phyloP scores from a whole-genome alignment of 2,888 invertebrate genomes.

The Tryphoninae sp. region DNA sequence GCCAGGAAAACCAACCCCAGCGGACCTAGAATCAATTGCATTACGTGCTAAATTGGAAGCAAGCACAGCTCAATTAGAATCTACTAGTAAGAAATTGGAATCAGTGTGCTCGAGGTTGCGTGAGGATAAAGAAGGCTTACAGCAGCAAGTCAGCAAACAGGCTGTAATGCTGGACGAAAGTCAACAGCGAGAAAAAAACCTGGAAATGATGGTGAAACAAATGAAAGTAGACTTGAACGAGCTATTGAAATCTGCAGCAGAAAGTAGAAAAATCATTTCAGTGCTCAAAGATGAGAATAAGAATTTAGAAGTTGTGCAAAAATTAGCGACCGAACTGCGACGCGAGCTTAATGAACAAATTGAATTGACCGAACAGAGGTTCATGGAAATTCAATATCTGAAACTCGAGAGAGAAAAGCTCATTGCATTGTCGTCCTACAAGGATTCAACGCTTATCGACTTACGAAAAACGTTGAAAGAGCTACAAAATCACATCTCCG shows the following conservation, averaged over 20 bases:
- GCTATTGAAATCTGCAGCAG: constrained; percentile 45
- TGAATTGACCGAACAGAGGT: constrained; percentile 68
- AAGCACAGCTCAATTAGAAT: constrained; percentile 66
- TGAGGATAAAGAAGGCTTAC: constrained; percentile 68
- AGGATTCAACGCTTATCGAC: constrained; percentile 68
- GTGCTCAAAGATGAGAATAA: constrained; percentile 64
- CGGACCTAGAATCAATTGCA: constrained; percentile 68
- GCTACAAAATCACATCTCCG: constrained; percentile 69
- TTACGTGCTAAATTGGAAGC: constrained; percentile 68
- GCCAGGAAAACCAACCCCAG: constrained; percentile 60
- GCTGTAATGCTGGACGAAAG: constrained; percentile 63
- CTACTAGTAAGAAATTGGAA: constrained; percentile 68
- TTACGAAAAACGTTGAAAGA: constrained; percentile 71
- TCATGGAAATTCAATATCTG: constrained; percentile 69
- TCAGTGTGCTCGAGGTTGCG: constrained; percentile 62
- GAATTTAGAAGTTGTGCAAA: constrained; percentile 63
- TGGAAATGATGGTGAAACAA: constrained; percentile 60
- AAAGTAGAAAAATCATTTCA: constrained; percentile 57
- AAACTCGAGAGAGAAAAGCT: constrained; percentile 73
- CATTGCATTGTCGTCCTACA: constrained; percentile 68
- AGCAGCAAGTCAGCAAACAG: constrained; percentile 69
- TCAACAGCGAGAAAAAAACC: constrained; percentile 55
- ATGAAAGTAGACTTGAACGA: constrained; percentile 63
- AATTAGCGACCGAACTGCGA: constrained; percentile 64
- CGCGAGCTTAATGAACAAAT: constrained; percentile 68